phyloP scores from a whole-genome alignment of 2,888 invertebrate species.

The Anthophora plumipes region DNA sequence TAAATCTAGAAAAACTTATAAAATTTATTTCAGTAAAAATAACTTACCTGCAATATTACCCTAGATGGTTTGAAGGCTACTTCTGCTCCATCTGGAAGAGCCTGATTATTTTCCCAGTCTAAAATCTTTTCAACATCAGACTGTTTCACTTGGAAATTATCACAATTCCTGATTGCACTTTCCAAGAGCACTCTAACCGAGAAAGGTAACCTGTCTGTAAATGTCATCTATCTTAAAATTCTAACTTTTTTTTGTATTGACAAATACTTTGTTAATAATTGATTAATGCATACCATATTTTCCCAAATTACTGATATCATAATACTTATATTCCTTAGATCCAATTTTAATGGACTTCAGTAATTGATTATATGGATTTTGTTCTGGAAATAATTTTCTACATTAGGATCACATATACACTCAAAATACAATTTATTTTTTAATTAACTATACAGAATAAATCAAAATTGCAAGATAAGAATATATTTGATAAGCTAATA shows the following conservation, averaged over 20 bases:
- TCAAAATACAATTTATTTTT: not conserved
- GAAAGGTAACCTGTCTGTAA: slow-evolving; percentile 92
- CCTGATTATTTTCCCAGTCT: slow-evolving; percentile 93
- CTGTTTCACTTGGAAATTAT: slow-evolving; percentile 95
- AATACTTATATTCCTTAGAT: slow-evolving; percentile 91
- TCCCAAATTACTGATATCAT: slow-evolving; percentile 90
- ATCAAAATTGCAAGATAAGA: not conserved
- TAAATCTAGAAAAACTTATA: not conserved
- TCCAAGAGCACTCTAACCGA: slow-evolving; percentile 97
- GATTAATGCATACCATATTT: slow-evolving; percentile 90
- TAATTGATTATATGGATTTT: slow-evolving; percentile 88
- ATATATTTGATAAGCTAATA: not conserved
- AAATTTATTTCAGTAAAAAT: not conserved
- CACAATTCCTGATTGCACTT: slow-evolving; percentile 98
- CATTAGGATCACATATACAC: slow-evolving; percentile 11
- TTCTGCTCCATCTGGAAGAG: slow-evolving; percentile 90
- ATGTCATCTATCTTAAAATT: slow-evolving; percentile 28
- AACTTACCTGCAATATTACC: slow-evolving; percentile 95
- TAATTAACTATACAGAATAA: not conserved
- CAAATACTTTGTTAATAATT: not conserved
- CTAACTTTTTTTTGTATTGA: slow-evolving; percentile 8
- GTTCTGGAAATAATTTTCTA: slow-evolving; percentile 77
- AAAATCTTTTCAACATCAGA: slow-evolving; percentile 95
- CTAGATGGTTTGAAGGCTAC: slow-evolving; percentile 98
- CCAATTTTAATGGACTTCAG: slow-evolving; percentile 87